Base-by-base conservation (phyloP, 2,797 vertebrate genomes). In the Artibeus lituratus region DNA sequence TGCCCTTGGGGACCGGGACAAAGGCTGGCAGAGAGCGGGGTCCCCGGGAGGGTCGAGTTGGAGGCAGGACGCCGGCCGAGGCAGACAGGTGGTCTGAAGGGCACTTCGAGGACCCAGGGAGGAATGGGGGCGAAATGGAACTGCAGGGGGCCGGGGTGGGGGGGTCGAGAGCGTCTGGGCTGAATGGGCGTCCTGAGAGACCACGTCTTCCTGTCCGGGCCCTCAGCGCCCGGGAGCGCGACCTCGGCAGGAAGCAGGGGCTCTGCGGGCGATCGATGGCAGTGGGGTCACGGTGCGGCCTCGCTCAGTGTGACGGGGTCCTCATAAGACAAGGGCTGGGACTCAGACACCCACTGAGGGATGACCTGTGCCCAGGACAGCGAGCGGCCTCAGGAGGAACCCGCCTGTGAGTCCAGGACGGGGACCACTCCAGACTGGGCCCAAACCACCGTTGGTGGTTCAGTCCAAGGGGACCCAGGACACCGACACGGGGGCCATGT, bases 401-500 rank as follows among this genome's bases (percentile, higher is more conserved):
- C 12, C 0, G 10, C 37, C 51, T 1, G 12, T 0, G 5, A 12
- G 12, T n/a, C 42, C 59, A 8, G 82, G 44, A 12, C 0, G 3
- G 57, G 19, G 51, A 42, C 1, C 7, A 2, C 14, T 2, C 9
- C 2, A 1, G 8, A 32, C 37, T 47, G 37, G 6, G 18, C 24
- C 5, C 1, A 10, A 72, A 42, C 11, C 4, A 5, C 42, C 5
- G 18, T 9, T 29, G 14, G 11, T 0, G 39, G 26, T 1, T 7
- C 11, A 21, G 14, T 9, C 15, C 0, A 0, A 1, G 11, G 39
- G 2, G 15, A 35, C 49, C 14, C 22, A 0, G n/a, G 62, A 10
- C 49, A 1, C 51, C 1, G 62, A 14, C 0, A 2, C 10, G 0
- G 26, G 35, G n/a, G 3, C 0, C 6, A 1, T 8, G 29, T 10